Percentiles rank a stretch among this genome's conserved stretches.
These are phyloP conservation scores for Penelope pileata DNA, from an alignment of 2,113 vertebrate genomes.

Conservation along the genomic window DNA sequence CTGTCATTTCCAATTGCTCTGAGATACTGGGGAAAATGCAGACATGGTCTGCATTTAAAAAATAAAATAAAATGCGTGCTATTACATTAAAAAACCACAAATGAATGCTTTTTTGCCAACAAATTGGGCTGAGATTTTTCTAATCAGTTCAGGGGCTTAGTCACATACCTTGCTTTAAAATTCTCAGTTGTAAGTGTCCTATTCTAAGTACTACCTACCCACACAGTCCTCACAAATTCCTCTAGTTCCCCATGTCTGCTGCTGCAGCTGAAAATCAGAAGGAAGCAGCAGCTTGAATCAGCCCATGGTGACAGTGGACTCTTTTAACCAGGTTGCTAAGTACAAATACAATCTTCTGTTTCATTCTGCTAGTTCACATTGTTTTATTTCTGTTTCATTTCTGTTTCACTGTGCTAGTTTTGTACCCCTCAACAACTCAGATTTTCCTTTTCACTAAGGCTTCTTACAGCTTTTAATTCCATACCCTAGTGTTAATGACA, in stretches of 20 bases:
- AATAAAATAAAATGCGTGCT: too few relatives aligned
- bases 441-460: not conserved
- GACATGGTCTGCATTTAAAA: not conserved
- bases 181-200: not conserved
- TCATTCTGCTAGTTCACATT: too few relatives aligned
- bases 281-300: not conserved
- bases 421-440: not conserved
- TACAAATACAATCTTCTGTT: not conserved
- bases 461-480: not conserved
- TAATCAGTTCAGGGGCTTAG: not conserved
- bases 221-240: not conserved
- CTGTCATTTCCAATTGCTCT: not conserved
- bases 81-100: not conserved
- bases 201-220: not conserved
- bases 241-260: not conserved
- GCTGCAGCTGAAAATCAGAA: not conserved
- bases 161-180: not conserved
- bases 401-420: not conserved
- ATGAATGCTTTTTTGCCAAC: not conserved
- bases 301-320: not conserved
- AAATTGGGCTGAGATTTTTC: not conserved
- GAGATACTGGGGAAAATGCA: not conserved
- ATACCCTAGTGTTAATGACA: not conserved
- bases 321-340: not conserved
- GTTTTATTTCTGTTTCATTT: too few relatives aligned